phyloP scores from a whole-genome alignment of 2,113 vertebrate genomes.

The Muscicapa adusta region DNA sequence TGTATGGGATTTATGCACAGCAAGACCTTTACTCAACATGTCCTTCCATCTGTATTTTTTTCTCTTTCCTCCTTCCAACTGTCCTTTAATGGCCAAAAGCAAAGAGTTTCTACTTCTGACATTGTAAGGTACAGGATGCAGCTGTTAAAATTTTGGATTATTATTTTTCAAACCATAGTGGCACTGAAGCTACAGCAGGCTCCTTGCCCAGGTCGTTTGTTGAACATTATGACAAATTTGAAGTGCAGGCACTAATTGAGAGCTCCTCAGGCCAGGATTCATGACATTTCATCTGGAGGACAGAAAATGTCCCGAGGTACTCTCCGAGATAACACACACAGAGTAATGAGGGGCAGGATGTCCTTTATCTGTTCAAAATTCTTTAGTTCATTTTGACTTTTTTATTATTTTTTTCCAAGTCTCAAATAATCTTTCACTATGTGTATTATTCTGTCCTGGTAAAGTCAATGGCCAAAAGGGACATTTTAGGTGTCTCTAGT shows the following conservation, averaged over 20 bases:
- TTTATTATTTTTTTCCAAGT: background rate
- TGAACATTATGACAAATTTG: background rate
- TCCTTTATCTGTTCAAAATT: background rate
- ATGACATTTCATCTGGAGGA: background rate
- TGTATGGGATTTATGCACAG: background rate
- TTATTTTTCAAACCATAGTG: background rate
- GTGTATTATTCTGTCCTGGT: background rate
- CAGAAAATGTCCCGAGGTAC: background rate
- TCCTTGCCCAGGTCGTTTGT: background rate
- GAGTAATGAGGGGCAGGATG: background rate
- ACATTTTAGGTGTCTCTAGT: background rate
- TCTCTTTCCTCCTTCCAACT: background rate
- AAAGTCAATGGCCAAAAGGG: background rate
- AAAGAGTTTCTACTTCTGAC: background rate
- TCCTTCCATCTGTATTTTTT: background rate
- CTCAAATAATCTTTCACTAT: background rate
- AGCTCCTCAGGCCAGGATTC: background rate
- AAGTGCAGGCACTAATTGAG: background rate
- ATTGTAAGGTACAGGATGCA: background rate
- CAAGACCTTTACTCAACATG: background rate
- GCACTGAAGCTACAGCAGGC: background rate
- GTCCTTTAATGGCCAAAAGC: background rate
- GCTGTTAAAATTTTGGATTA: background rate
- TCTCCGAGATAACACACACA: background rate
- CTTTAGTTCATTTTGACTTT: background rate